Percentiles rank a stretch among this genome's conserved stretches.
Evolutionary conservation across 1,140 invertebrate species (phyloP).

Genomic region (Danaus melanippus): DNA sequence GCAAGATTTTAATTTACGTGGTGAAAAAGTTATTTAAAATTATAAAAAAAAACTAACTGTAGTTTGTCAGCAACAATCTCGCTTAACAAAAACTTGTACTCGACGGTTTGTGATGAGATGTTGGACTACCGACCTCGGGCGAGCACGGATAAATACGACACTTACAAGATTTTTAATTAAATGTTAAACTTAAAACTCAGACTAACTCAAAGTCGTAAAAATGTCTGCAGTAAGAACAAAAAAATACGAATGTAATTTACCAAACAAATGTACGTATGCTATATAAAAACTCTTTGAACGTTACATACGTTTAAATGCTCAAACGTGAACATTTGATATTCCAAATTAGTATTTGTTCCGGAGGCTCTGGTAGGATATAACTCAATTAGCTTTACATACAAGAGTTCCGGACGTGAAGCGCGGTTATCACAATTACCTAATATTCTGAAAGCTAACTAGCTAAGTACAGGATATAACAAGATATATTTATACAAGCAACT

Average conservation of each 20-base stretch:
- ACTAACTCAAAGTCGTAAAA: no score
- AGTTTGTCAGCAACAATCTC: slow-evolving; percentile 50
- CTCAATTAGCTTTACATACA: slow-evolving; percentile 60
- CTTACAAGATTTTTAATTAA: slow-evolving; percentile 11
- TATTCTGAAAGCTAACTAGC: slow-evolving; percentile 54
- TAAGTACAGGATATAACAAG: slow-evolving; percentile 7
- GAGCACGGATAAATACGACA: slow-evolving; percentile 13
- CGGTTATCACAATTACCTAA: slow-evolving; percentile 59
- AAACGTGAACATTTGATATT: no score
- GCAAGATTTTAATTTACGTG: background rate
- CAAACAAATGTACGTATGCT: background rate
- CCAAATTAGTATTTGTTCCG: slow-evolving; percentile 10
- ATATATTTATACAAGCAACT: no score
- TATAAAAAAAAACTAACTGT: slow-evolving; percentile 55
- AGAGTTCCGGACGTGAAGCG: slow-evolving; percentile 51
- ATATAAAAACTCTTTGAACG: slow-evolving; percentile 3
- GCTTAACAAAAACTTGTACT: slow-evolving; percentile 56
- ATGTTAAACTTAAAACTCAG: no score
- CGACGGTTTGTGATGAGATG: slow-evolving; percentile 59
- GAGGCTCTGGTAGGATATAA: slow-evolving; percentile 45
- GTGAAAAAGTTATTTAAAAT: slow-evolving; percentile 57
- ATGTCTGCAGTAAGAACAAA: slow-evolving; percentile 7
- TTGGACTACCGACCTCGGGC: slow-evolving; percentile 21
- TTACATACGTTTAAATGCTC: slow-evolving; percentile 1
- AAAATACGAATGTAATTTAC: slow-evolving; percentile 8